Base-by-base conservation (phyloP, 1,140 invertebrate species). In the Drosophila nigromelanica region DNA sequence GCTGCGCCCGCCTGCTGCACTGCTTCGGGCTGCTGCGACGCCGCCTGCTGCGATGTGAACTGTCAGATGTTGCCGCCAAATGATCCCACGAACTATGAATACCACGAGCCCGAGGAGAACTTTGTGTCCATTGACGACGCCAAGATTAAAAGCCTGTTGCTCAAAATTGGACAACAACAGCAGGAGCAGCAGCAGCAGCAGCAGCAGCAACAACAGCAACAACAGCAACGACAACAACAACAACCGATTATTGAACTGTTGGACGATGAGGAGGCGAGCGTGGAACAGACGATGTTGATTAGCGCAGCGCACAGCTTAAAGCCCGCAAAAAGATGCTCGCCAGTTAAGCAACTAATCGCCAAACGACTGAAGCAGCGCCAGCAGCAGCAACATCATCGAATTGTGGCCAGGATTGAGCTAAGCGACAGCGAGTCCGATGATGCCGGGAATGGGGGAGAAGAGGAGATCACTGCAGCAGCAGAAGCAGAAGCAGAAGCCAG, bases 121-220 rank as follows among this genome's bases (percentile, higher is more conserved):
- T 91, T 91, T 56, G 76, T 91, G 1, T 91, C 90, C 5, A 91
- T 91, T 8, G 90, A 91, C 55, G 90, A 91, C 76, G 79, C 51
- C 4, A 91, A 91, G 50, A 82, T 91, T 15, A 90, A 91, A 37
- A 66, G 63, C 7, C 69, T 90, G 27, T 61, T 91, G 0, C 50
- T 80, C 27, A 70, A 72, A 43, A 89, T 91, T 27, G 90, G 83
- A 0, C 80, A 89, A 47, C 90, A 90, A 8, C 90, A 85, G 4
- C 68, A 89, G 39, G 54, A 80, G 24, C 51, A 61, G 35, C 47
- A 74, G 1, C 55, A 37, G 4, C 58, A 11, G 1, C 52, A 87
- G 43, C 62, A 78, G 33, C 52, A 64, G 14, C 51, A 82, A 2
- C n/a, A n/a, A n/a, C 15, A 50, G 2, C 51, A 45, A 12, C 45